Evolutionary conservation across 2,797 vertebrate species (phyloP).

Genomic region (Acrossocheilus wenchowensis): DNA sequence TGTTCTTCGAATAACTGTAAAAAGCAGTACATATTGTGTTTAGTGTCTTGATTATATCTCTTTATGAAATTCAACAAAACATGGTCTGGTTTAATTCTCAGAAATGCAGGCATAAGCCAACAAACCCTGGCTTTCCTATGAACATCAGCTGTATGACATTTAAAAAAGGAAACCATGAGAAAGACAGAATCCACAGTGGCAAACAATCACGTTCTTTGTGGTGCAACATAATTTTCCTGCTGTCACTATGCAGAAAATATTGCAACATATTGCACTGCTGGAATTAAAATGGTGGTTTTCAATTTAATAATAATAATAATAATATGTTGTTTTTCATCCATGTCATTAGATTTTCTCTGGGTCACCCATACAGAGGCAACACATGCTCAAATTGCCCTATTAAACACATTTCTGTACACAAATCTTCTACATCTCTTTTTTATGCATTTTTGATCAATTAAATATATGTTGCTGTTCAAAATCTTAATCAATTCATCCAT

Average conservation of each 20-base stretch:
- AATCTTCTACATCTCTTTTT: not conserved
- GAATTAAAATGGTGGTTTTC: not conserved
- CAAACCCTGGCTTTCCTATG: not conserved
- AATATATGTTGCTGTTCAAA: not conserved
- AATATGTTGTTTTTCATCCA: not conserved
- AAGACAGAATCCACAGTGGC: not conserved
- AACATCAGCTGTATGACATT: slow-evolving; percentile 6
- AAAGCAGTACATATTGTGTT: not conserved
- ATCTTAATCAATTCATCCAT: not conserved
- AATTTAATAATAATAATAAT: not conserved
- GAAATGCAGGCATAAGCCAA: not conserved
- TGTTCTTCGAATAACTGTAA: not conserved
- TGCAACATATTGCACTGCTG: not conserved
- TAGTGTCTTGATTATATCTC: not conserved
- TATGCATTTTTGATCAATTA: not conserved
- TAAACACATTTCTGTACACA: not conserved
- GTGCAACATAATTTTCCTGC: not conserved
- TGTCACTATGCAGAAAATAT: not conserved
- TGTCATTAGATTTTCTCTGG: not conserved
- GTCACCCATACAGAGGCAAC: not conserved
- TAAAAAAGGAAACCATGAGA: slow-evolving; percentile 13
- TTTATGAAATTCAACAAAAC: not conserved
- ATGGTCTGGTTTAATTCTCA: not conserved
- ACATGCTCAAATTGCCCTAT: not conserved
- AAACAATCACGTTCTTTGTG: not conserved